phyloP scores from a whole-genome alignment of 1,140 invertebrate species.

The Cherax quadricarinatus region DNA sequence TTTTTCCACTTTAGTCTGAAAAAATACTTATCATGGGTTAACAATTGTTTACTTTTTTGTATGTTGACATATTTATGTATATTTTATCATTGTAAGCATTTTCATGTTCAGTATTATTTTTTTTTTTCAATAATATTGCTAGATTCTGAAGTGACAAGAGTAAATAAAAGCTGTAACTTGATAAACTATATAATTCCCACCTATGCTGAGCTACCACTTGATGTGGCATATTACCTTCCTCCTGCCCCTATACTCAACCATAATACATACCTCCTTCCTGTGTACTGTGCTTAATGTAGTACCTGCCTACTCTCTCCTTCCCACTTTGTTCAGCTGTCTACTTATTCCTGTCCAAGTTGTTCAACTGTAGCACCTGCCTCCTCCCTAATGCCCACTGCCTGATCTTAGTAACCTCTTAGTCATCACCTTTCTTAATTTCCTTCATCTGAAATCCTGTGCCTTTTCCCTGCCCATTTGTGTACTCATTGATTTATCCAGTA shows the following conservation, averaged over 20 bases:
- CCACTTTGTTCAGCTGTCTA: no score
- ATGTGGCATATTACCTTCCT: background rate
- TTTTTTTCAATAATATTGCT: background rate
- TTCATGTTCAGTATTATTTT: background rate
- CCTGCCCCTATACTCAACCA: background rate
- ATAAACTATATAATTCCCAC: background rate
- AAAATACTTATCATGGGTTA: no score
- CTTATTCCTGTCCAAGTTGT: no score
- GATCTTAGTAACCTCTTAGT: background rate
- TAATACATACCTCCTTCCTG: background rate
- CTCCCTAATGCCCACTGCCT: no score
- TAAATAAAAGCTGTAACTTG: background rate
- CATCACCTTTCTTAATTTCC: background rate
- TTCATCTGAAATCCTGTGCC: background rate
- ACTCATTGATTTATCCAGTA: background rate
- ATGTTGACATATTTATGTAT: background rate
- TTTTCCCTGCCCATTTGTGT: background rate
- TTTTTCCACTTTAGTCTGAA: no score
- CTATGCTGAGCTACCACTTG: background rate
- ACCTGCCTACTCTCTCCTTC: no score
- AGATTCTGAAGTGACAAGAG: slow-evolving; percentile 3
- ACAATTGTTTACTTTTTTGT: background rate
- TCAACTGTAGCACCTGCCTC: no score
- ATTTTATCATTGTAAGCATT: background rate
- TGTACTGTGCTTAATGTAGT: no score